Evolutionary conservation across 2,888 invertebrate genomes (phyloP), one percentile per base, ranked within the genome.

Genomic region (Limnephilus marmoratus): DNA sequence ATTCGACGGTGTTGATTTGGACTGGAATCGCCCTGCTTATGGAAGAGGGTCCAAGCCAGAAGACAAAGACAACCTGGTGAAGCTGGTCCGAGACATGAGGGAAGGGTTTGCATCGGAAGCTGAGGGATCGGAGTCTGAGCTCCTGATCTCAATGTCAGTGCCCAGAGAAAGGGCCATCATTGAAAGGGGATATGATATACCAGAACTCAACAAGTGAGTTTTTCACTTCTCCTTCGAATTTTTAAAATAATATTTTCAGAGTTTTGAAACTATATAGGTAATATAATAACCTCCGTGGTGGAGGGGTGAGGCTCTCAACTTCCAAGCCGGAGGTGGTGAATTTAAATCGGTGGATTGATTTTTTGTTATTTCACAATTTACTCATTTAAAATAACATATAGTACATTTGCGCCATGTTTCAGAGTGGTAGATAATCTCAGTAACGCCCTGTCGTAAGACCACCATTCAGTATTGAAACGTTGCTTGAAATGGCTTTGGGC

Each of bases 181-280:
- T 11, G 68, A 68, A 13, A 80, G 24, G 12, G 88, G 88, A 37
- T 89, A 89, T 95, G 99, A 99, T 94, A 97, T 99, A 92, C 97
- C 98, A 93, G 97, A 98, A 94, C 95, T 99, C 91, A 98, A 98
- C 95, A 97, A 97, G 97, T 98, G 94, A 49, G 45, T 31, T n/a
- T 68, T 68, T 68, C 24, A 9, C 24, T 37, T 85, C 5, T 31
- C 12, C 31, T 88, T 88, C 31, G 31, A 13, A 49, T 88, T 68
- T 68, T n/a, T 18, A 53, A 5, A 53, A 24, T 68, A 7, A 68
- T 68, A 2, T 68, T 68, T 7, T 68, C 2, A 68, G 11, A 68
- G 24, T 7, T 68, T 68, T 68, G 18, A 68, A 24, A n/a, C 4
- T n/a, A 9, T n/a, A 68, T 3, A 37, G 37, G 37, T 37, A 37